A percentile compares a stretch with the other conserved stretches of the same genome.
phyloP scores from a whole-genome alignment of 2,888 invertebrate species.

The Thysanoteuthis rhombus region DNA sequence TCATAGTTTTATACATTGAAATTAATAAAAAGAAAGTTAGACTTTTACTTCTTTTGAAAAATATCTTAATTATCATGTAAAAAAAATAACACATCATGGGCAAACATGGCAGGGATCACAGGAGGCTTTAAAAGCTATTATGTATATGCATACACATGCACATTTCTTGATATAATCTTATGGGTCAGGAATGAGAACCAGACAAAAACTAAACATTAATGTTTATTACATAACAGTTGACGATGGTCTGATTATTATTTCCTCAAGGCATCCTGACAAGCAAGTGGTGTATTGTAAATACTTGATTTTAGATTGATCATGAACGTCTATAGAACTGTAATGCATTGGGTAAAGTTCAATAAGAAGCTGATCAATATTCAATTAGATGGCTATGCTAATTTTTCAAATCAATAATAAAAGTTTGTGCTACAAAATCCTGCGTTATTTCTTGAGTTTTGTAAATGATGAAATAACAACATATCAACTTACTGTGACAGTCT shows the following conservation, averaged over 20 bases:
- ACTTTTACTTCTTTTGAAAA: too few species aligned
- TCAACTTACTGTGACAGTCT: constrained; percentile 46
- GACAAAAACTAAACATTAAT: not conserved
- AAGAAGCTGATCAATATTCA: not conserved
- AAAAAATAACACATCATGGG: too few species aligned
- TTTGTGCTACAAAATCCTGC: not conserved
- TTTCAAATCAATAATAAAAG: not conserved
- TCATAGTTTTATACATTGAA: too few species aligned
- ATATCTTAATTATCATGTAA: too few species aligned
- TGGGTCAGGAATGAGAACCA: not conserved
- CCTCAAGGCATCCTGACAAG: not conserved
- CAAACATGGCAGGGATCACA: too few species aligned
- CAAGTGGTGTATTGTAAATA: not conserved
- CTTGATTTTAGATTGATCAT: not conserved
- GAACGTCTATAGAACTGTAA: not conserved
- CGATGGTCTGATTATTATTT: not conserved
- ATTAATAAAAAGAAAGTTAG: too few species aligned
- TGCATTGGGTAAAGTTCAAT: not conserved
- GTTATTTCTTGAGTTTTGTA: not conserved
- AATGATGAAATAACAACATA: not conserved
- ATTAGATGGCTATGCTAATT: not conserved
- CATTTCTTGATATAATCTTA: not conserved
- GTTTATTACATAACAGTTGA: not conserved
- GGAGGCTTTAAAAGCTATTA: too few species aligned
- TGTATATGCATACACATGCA: too few species aligned